These are phyloP conservation scores for Chelon auratus DNA, from an alignment of 2,797 vertebrate species.

Conservation along the genomic window DNA sequence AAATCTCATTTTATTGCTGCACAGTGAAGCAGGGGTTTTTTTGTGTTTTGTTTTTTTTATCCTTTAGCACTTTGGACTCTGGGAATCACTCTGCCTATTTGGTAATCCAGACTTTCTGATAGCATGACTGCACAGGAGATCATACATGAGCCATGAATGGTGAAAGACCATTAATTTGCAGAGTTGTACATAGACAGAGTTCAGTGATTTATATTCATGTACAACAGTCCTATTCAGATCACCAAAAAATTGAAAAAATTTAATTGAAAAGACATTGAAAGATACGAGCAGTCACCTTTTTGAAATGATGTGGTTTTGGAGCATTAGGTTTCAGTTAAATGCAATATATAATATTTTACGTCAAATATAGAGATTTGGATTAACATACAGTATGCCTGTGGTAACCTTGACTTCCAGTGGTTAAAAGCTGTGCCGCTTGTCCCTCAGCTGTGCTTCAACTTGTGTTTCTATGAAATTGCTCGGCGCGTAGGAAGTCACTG, in stretches of 20 bases:
- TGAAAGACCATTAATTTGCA: not conserved
- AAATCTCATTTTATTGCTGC: too few species aligned
- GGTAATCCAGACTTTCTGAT: not conserved
- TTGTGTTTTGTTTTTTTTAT: too few species aligned
- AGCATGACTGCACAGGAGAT: not conserved
- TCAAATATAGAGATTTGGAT: not conserved
- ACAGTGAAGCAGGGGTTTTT: too few species aligned
- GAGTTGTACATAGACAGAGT: not conserved
- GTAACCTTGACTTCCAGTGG: not conserved
- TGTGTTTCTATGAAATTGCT: constrained; percentile 33
- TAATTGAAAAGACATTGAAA: too few species aligned
- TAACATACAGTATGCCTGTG: not conserved
- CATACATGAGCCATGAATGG: not conserved
- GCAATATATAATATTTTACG: too few species aligned
- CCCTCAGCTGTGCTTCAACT: constrained; percentile 15
- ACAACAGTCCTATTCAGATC: not conserved
- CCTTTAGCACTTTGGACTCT: too few species aligned
- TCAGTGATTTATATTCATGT: not conserved
- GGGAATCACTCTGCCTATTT: not conserved
- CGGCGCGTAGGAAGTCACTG: constrained; percentile 47
- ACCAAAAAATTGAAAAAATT: too few species aligned
- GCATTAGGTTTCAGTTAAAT: not conserved
- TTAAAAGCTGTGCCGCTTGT: not conserved
- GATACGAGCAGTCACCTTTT: not conserved
- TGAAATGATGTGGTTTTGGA: not conserved